Evolutionary conservation across 2,797 vertebrate genomes (phyloP).

Genomic region (Pseudotriccus pelzelni): DNA sequence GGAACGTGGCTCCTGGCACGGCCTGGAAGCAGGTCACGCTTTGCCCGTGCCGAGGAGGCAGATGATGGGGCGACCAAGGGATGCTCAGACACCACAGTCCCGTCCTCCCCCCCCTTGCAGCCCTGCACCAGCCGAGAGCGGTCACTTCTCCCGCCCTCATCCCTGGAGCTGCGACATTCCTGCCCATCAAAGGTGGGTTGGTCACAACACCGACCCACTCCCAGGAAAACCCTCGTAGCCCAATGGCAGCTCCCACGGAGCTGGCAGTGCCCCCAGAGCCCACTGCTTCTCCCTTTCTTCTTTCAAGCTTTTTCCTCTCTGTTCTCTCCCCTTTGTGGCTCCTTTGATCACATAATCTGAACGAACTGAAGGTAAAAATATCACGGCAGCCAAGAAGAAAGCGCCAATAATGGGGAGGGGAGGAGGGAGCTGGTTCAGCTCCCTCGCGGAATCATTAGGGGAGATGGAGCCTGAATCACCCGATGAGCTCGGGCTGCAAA

Average conservation of each 20-base stretch:
- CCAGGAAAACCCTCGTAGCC: not conserved
- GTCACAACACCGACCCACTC: not conserved
- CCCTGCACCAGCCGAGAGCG: not conserved
- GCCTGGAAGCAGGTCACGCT: not conserved
- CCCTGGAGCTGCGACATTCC: not conserved
- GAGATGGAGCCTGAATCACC: not conserved
- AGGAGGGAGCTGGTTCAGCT: not conserved
- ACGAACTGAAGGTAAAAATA: constrained; percentile 74
- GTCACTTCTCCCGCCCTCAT: not conserved
- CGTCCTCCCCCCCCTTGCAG: not conserved
- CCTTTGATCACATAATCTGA: constrained; percentile 73
- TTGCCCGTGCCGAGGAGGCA: not conserved
- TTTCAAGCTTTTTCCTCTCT: constrained; percentile 44
- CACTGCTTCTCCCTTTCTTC: constrained; percentile 38
- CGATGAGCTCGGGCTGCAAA: not conserved
- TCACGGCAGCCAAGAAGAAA: constrained; percentile 56
- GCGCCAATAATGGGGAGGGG: not conserved
- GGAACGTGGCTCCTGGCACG: not conserved
- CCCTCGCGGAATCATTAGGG: not conserved
- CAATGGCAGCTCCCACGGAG: not conserved
- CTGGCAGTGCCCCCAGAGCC: constrained; percentile 10
- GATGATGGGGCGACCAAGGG: not conserved
- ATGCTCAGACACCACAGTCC: not conserved
- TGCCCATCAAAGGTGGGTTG: not conserved
- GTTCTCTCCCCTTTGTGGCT: constrained; percentile 52